Evolutionary conservation across 2,113 vertebrate genomes (phyloP).

Genomic region (Rhinogobius similis): DNA sequence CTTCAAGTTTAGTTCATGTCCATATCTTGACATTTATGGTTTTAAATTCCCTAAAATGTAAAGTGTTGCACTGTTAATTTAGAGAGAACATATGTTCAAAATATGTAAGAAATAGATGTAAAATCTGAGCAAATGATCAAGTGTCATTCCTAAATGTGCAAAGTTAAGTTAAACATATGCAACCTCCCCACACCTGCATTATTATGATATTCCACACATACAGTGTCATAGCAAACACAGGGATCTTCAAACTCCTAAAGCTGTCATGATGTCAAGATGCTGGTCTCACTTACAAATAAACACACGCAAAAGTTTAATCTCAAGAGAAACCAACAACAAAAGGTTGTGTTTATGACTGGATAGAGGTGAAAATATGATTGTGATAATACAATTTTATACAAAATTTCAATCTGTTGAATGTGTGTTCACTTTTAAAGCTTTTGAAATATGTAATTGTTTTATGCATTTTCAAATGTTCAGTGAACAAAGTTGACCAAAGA

Average conservation of each 20-base stretch:
- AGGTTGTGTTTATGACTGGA: neutral
- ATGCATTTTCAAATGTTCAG: neutral
- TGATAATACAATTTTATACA: neutral
- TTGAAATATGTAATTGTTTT: neutral
- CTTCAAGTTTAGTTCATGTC: neutral
- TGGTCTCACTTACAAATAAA: neutral
- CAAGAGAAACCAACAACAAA: neutral
- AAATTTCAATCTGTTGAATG: neutral
- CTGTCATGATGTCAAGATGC: neutral
- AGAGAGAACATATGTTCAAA: neutral
- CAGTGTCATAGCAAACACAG: conserved; percentile 12
- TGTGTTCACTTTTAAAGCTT: neutral
- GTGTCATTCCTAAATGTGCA: conserved; percentile 17
- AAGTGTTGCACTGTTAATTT: too few relatives aligned
- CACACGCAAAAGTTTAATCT: neutral
- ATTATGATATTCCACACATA: conserved; percentile 24
- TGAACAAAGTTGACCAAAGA: conserved; percentile 1
- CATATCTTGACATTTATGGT: neutral
- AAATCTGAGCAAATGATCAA: conserved; percentile 13
- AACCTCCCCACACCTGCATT: conserved; percentile 27
- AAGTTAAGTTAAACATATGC: conserved; percentile 31
- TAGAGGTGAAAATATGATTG: neutral
- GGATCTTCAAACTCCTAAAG: neutral
- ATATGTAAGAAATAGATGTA: neutral
- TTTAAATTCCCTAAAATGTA: neutral